phyloP scores from a whole-genome alignment of 2,113 vertebrate species.

The Embiotoca jacksoni region DNA sequence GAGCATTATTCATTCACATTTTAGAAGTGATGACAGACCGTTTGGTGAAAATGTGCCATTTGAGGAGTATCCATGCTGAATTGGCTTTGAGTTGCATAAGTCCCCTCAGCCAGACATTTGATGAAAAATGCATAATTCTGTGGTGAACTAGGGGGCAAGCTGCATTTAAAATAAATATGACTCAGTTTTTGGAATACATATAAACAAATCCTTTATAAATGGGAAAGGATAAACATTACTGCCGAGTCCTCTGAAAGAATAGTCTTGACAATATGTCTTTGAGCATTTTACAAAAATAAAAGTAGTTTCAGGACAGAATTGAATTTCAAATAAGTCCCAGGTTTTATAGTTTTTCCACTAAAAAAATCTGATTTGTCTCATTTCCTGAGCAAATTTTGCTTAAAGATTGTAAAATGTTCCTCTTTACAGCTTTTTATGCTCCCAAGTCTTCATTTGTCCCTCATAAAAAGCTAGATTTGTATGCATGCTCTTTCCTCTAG shows the following conservation, averaged over 20 bases:
- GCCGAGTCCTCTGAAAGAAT: conserved; percentile 1
- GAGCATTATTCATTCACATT: conserved; percentile 39
- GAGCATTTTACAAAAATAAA: background rate
- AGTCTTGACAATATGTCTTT: conserved; percentile 24
- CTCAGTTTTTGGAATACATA: conserved; percentile 47
- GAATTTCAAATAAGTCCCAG: conserved; percentile 21
- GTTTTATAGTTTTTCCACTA: conserved; percentile 4
- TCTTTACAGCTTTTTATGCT: background rate
- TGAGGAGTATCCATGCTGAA: conserved; percentile 42
- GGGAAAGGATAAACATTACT: conserved; percentile 15
- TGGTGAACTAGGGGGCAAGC: conserved; percentile 31
- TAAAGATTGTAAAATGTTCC: background rate
- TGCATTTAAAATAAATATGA: conserved; percentile 54
- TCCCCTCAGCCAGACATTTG: conserved; percentile 36
- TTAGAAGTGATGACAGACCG: conserved; percentile 59
- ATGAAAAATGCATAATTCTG: conserved; percentile 61
- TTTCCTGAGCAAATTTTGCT: background rate
- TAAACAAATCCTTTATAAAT: conserved; percentile 20
- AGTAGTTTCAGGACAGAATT: background rate
- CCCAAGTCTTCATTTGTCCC: conserved; percentile 1
- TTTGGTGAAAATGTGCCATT: conserved; percentile 53
- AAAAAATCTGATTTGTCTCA: background rate
- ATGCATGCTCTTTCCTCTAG: conserved; percentile 31
- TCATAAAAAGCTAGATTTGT: conserved; percentile 37
- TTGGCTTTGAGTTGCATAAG: conserved; percentile 31